These are phyloP conservation scores for Paraescarpia echinospica DNA, from an alignment of 1,140 invertebrate species.

Conservation along the genomic window DNA sequence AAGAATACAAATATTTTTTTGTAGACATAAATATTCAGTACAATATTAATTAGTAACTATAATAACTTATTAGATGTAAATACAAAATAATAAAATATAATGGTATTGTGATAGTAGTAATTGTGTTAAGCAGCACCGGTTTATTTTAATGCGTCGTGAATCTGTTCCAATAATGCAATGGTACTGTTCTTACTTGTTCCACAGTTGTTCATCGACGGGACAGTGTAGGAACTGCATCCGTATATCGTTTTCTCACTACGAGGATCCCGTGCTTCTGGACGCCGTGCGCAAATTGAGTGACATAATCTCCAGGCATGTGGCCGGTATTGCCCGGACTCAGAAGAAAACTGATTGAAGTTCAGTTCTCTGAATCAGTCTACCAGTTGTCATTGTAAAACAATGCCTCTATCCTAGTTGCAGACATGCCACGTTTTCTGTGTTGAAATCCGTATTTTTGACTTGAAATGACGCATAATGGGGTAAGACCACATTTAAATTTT, in stretches of 20 bases:
- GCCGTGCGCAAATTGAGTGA: conserved; percentile 29
- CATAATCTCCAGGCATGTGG: conserved; percentile 15
- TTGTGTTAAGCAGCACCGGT: not conserved
- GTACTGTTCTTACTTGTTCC: not conserved
- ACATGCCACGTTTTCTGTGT: no score
- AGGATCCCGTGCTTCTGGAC: conserved; percentile 23
- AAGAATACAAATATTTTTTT: no score
- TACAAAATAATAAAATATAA: not conserved
- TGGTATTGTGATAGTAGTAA: not conserved
- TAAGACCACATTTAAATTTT: no score
- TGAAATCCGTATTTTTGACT: no score
- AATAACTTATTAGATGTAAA: no score
- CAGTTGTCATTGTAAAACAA: no score
- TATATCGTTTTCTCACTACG: conserved; percentile 32
- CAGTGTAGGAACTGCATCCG: conserved; percentile 31
- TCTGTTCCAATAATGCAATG: not conserved
- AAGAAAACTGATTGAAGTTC: conserved; percentile 5
- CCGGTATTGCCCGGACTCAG: not conserved
- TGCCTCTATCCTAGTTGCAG: no score
- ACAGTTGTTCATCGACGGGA: conserved; percentile 33
- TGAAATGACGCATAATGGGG: no score
- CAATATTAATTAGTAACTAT: no score
- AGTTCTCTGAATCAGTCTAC: no score
- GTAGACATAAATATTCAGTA: no score
- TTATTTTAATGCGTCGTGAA: not conserved